Base-by-base conservation (phyloP, 2,797 vertebrate genomes). In the Argya squamiceps region DNA sequence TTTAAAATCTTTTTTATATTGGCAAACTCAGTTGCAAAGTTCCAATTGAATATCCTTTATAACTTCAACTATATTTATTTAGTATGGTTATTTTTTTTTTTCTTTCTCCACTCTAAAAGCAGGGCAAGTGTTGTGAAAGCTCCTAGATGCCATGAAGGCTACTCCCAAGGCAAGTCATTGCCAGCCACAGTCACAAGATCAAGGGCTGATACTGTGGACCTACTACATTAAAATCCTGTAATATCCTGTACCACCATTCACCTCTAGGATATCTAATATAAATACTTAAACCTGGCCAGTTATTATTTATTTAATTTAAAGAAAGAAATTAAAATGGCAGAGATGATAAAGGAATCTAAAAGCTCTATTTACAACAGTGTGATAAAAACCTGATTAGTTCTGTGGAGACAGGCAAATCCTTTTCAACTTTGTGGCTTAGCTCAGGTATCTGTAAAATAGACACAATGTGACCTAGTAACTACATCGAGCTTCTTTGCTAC, bases 221-320 rank as follows among this genome's bases (percentile, higher is more conserved):
- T 55, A 34, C 69, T 27, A 47, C 12, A 24, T 17, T 63, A 76
- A 29, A 79, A 69, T 26, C 15, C 15, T 62, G 36, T 30, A 39
- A 78, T 36, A 47, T 14, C 41, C 27, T 30, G 10, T 26, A 71
- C 8, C 47, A 69, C 32, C 41, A 39, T 32, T 81, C 39, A 78
- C 74, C 44, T 82, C 73, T 26, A 56, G 55, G 47, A 53, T 10
- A 67, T 20, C 53, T 67, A 62, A 81, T 10, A 84, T 2, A 47
- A 93, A 77, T 22, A 59, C 6, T 53, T 71, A 55, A 81, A 78
- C 11, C 11, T 55, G 22, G 21, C 39, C 29, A 71, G 11, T 52
- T 47, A 43, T 26, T 81, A 79, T 36, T 84, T 2, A 29, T 53
- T 95, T 78, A 12, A 84, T 41, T 86, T 65, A 64, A 85, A 88